These are phyloP conservation scores for Characodon lateralis DNA, from an alignment of 2,797 vertebrate species.

Conservation along the genomic window DNA sequence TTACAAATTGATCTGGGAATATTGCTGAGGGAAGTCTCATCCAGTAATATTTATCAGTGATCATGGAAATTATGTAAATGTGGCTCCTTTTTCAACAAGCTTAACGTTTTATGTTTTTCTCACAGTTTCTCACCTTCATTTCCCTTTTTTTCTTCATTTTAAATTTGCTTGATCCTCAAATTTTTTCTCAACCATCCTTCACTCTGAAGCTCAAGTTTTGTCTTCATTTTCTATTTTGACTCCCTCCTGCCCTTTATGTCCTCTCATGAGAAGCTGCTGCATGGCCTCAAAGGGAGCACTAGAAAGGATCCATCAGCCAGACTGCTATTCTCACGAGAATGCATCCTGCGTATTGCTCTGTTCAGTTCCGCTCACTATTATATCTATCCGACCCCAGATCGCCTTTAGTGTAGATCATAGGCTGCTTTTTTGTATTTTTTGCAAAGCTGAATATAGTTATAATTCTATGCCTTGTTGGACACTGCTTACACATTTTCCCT, in stretches of 20 bases:
- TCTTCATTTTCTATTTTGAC: slow-evolving; percentile 54
- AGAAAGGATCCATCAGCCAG: slow-evolving; percentile 72
- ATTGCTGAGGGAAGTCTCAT: slow-evolving; percentile 43
- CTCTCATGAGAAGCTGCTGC: slow-evolving; percentile 57
- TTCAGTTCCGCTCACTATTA: slow-evolving; percentile 68
- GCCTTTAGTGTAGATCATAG: slow-evolving; percentile 72
- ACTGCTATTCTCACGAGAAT: slow-evolving; percentile 65
- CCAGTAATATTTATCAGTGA: slow-evolving; percentile 44
- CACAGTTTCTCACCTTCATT: slow-evolving; percentile 23
- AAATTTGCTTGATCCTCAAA: slow-evolving; percentile 6
- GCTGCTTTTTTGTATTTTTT: slow-evolving; percentile 59
- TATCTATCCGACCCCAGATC: slow-evolving; percentile 67
- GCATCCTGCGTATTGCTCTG: slow-evolving; percentile 59
- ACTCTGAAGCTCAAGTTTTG: slow-evolving; percentile 48
- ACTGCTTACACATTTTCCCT: slow-evolving; percentile 32
- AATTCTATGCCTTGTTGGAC: slow-evolving; percentile 61
- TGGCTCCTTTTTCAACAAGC: slow-evolving; percentile 23
- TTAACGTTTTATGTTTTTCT: slow-evolving; percentile 32
- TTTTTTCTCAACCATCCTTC: slow-evolving; percentile 49
- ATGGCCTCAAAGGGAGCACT: slow-evolving; percentile 68
- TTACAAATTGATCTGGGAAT: slow-evolving; percentile 63
- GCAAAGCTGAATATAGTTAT: slow-evolving; percentile 46
- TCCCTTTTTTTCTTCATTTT: slow-evolving; percentile 28
- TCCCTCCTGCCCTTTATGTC: slow-evolving; percentile 64
- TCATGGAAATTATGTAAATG: slow-evolving; percentile 57